A percentile compares a stretch with the other conserved stretches of the same genome.
Conservation (phyloP, 2,888 invertebrate genomes). For the Adela reaumurella region DNA sequence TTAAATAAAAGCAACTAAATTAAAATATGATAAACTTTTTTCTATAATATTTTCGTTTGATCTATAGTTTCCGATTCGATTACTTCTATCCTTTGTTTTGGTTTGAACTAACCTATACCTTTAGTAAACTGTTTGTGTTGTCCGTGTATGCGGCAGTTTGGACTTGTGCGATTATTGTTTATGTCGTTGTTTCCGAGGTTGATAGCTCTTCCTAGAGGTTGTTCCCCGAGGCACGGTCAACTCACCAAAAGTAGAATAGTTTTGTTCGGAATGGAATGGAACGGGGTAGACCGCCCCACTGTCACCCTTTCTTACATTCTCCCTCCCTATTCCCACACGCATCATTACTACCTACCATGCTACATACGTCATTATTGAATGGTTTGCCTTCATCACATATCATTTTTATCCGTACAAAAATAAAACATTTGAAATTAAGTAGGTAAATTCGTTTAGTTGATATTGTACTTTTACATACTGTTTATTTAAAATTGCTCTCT, state of each 20-base stretch:
- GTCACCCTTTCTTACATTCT: too few relatives aligned
- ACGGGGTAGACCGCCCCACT: too few relatives aligned
- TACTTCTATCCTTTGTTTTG: slow-evolving; percentile 14
- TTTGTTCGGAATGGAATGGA: neutral
- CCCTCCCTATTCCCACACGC: too few relatives aligned
- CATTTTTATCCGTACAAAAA: too few relatives aligned
- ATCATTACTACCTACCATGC: too few relatives aligned
- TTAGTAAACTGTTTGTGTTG: slow-evolving; percentile 13
- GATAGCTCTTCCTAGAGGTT: neutral
- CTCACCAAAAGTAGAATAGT: neutral
- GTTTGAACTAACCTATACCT: slow-evolving; percentile 33
- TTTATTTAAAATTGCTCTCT: too few relatives aligned
- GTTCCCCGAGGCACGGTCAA: neutral
- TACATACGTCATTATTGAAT: too few relatives aligned
- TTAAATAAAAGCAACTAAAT: slow-evolving; percentile 51
- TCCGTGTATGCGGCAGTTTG: slow-evolving; percentile 50
- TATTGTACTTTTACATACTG: too few relatives aligned
- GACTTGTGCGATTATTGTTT: neutral
- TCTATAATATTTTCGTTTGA: slow-evolving; percentile 24
- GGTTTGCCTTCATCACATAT: too few relatives aligned
- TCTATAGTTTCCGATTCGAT: slow-evolving; percentile 27
- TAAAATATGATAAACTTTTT: slow-evolving; percentile 49
- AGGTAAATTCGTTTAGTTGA: too few relatives aligned
- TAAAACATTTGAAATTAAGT: too few relatives aligned
- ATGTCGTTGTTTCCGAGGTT: neutral